Percentiles rank a stretch among this genome's conserved stretches.
Conservation (phyloP, 2,797 vertebrate species). For the Sparus aurata region DNA sequence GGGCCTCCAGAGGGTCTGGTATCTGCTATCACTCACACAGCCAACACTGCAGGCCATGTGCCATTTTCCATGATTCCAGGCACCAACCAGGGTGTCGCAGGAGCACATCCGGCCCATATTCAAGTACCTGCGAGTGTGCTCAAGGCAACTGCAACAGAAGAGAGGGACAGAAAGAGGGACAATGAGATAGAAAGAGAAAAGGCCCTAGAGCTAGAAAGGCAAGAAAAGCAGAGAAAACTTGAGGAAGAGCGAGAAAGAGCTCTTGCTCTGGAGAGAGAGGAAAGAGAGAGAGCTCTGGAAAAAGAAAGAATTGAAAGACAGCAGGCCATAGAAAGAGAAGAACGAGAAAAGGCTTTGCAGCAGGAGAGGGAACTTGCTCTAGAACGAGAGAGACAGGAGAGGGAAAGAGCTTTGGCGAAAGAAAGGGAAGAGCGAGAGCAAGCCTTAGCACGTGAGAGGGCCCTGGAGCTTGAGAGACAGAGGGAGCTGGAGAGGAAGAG, state of each 20-base stretch:
- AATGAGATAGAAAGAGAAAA: constrained; percentile 67
- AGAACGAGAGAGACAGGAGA: constrained; percentile 72
- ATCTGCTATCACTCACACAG: constrained; percentile 79
- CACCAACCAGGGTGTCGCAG: constrained; percentile 68
- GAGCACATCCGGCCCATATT: constrained; percentile 65
- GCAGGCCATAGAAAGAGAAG: constrained; percentile 78
- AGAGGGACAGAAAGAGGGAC: constrained; percentile 70
- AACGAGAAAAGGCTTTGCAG: constrained; percentile 70
- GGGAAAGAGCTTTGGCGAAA: constrained; percentile 67
- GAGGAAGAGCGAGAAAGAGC: constrained; percentile 69
- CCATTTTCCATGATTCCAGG: constrained; percentile 74
- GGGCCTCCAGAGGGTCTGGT: constrained; percentile 70
- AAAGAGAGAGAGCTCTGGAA: constrained; percentile 71
- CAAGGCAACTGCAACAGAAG: constrained; percentile 69
- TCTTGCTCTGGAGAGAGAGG: constrained; percentile 61
- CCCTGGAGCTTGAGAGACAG: constrained; percentile 71
- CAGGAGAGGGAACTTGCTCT: constrained; percentile 67
- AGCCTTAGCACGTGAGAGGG: constrained; percentile 67
- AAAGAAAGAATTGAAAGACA: constrained; percentile 70
- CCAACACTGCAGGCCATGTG: constrained; percentile 69
- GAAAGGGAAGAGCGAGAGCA: constrained; percentile 65
- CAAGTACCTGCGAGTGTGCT: constrained; percentile 79
- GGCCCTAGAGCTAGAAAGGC: constrained; percentile 71
- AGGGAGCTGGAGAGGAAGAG: constrained; percentile 70
- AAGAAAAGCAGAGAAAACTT: constrained; percentile 70